phyloP scores from a whole-genome alignment of 1,140 invertebrate species.

The Panulirus ornatus region DNA sequence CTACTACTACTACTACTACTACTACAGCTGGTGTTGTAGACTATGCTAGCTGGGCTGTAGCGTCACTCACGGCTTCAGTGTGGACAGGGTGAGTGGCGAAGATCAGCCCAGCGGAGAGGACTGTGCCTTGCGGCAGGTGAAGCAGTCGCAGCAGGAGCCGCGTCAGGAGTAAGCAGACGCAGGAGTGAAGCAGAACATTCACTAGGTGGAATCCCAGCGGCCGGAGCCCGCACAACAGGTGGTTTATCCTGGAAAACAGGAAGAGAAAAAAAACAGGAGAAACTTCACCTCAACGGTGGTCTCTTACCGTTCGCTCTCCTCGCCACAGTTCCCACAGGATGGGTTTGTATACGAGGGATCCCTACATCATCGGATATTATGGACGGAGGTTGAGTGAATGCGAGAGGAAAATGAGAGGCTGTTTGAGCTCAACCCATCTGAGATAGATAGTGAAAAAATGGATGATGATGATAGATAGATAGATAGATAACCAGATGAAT shows the following conservation, averaged over 20 bases:
- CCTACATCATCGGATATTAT: not conserved
- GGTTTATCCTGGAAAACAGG: not conserved
- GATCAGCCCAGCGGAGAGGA: conserved; percentile 15
- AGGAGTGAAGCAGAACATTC: conserved; percentile 19
- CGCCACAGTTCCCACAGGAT: not conserved
- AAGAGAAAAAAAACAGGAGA: not conserved
- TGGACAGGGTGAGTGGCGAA: conserved; percentile 28
- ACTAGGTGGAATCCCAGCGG: conserved; percentile 34
- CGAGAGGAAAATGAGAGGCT: too few relatives aligned
- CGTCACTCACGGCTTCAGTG: not conserved
- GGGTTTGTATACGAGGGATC: not conserved
- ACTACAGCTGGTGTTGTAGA: too few relatives aligned
- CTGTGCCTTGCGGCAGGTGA: conserved; percentile 1
- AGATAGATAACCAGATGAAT: too few relatives aligned
- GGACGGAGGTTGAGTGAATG: too few relatives aligned
- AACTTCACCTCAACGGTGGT: not conserved
- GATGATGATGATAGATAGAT: too few relatives aligned
- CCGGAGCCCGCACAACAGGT: not conserved
- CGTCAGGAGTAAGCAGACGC: conserved; percentile 18
- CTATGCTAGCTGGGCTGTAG: too few relatives aligned
- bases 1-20: too few relatives aligned
- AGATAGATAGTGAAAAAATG: too few relatives aligned
- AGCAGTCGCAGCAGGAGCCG: conserved; percentile 6
- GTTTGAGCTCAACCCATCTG: too few relatives aligned
- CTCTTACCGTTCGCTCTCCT: not conserved